phyloP scores from a whole-genome alignment of 2,888 invertebrate species.

The Hedya salicella region DNA sequence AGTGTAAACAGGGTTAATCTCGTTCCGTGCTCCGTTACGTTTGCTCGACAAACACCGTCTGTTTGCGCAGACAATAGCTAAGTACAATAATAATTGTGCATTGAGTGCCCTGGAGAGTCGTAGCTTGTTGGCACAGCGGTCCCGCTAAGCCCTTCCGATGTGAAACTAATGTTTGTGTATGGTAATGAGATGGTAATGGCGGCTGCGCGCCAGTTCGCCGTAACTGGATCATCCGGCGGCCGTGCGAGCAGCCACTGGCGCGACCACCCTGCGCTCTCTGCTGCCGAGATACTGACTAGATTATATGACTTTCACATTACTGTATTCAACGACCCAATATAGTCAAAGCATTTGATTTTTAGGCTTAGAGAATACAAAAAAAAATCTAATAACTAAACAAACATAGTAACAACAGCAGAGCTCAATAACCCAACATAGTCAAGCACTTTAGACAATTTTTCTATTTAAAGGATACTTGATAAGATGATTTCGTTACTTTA shows the following conservation, averaged over 20 bases:
- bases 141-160: slow-evolving; percentile 76
- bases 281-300: not conserved
- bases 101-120: slow-evolving; percentile 67
- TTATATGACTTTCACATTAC: not conserved
- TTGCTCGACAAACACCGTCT: slow-evolving; percentile 72
- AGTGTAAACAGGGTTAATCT: slow-evolving; percentile 77
- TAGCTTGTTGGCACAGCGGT: slow-evolving; percentile 73
- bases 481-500: too few species aligned
- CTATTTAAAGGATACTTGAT: too few species aligned
- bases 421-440: too few species aligned
- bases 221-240: slow-evolving; percentile 77
- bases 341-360: not conserved
- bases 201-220: slow-evolving; percentile 61
- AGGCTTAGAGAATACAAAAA: not conserved
- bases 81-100: slow-evolving; percentile 83
- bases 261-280: slow-evolving; percentile 13
- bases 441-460: too few species aligned
- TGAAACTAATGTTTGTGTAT: slow-evolving; percentile 81
- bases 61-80: slow-evolving; percentile 80
- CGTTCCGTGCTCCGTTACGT: slow-evolving; percentile 75
- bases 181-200: slow-evolving; percentile 82
- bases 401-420: too few species aligned
- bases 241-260: slow-evolving; percentile 47
- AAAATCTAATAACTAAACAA: too few species aligned
- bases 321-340: not conserved